Percentiles rank a stretch among this genome's conserved stretches.
These are phyloP conservation scores for Paralichthys olivaceus DNA, from an alignment of 2,113 vertebrate genomes.

Conservation along the genomic window DNA sequence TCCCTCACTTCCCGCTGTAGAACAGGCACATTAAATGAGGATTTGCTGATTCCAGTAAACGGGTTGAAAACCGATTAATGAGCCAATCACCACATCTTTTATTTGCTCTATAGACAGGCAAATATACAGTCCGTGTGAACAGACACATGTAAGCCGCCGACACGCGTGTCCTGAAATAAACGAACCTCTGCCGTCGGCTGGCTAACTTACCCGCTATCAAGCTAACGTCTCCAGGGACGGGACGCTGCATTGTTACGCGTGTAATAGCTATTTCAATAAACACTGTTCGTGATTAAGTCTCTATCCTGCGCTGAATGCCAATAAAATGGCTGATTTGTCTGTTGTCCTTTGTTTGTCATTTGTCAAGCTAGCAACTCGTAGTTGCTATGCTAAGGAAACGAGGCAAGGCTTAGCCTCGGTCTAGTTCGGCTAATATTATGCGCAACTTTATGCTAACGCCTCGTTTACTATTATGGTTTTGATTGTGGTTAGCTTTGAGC, in stretches of 20 bases:
- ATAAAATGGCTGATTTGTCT: slow-evolving; percentile 33
- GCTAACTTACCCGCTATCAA: slow-evolving; percentile 6
- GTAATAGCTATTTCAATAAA: background rate
- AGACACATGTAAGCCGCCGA: slow-evolving; percentile 28
- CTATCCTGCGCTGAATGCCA: background rate
- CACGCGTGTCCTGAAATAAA: slow-evolving; percentile 31
- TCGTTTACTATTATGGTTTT: background rate
- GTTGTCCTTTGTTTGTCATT: slow-evolving; percentile 52
- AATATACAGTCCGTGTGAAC: background rate
- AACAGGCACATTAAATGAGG: background rate
- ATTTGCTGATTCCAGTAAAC: background rate
- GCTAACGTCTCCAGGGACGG: slow-evolving; percentile 3
- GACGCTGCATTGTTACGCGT: background rate
- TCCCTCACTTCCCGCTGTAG: background rate
- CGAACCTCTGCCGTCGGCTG: slow-evolving; percentile 25
- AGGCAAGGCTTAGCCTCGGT: background rate
- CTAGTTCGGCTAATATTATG: background rate
- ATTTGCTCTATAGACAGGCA: background rate
- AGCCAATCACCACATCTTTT: background rate
- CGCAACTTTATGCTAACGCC: background rate
- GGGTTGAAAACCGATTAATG: too few relatives aligned
- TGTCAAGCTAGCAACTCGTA: slow-evolving; percentile 24
- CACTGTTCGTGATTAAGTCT: background rate
- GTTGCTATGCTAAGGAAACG: slow-evolving; percentile 54
- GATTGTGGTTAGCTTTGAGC: background rate